Evolutionary conservation across 2,888 invertebrate species (phyloP), one percentile per base, ranked within the genome.

Genomic region (Drosophila mimetica): DNA sequence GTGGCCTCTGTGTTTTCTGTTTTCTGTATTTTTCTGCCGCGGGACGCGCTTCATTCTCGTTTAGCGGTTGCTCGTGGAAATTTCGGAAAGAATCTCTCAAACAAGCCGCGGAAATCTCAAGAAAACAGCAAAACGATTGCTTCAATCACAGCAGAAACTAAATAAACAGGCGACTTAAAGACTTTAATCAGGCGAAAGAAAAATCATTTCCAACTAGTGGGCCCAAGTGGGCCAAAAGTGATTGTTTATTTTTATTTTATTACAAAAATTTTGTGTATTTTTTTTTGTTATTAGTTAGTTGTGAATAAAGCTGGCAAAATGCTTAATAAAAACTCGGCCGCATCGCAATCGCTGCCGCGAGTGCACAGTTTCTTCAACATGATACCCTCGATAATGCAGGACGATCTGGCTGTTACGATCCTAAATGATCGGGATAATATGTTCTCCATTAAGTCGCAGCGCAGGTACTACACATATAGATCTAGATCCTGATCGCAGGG

Each of bases 391-490:
- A 88, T 90, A 61, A 80, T 91, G 80, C 89, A 90, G 72, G 90
- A 90, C 64, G 91, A 91, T 76, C 77, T 91, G 86, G 91, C 90
- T 37, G 76, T 90, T 39, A 89, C 91, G n/a, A 91, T 91, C 53
- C 67, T 84, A 54, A 86, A 86, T 65, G 91, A 91, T 82, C 89
- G 87, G 51, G 90, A 91, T 67, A 90, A 91, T 57, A 91, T 91
- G 91, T 91, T 91, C 71, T 79, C 89, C 22, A 88, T 91, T 48
- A 91, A 91, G 65, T 86, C 91, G 28, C 84, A 84, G 57, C 78
- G 90, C 80, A 90, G 91, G 90, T 91, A 28, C n/a, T 2, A 44
- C 1, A 6, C 8, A 4, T 22, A 44, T 44, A 30, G 9, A 20
- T n/a, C 13, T 4, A 32, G 0, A 32, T 32, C 5, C 14, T 11